Evolutionary conservation across 2,888 invertebrate genomes (phyloP).

Genomic region (Eueremaeus valkanovi): DNA sequence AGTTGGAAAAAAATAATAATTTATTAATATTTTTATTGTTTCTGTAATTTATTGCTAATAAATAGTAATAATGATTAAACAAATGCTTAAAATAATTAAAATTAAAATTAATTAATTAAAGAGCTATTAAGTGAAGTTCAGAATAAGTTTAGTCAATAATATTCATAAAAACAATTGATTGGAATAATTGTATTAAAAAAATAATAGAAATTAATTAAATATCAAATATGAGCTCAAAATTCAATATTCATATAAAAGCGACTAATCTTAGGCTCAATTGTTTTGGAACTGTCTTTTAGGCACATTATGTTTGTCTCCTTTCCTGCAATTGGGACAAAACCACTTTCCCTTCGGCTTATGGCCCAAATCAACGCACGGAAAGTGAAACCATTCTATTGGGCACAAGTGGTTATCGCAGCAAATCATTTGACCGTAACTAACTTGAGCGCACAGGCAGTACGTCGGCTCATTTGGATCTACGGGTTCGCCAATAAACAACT

Average conservation of each 20-base stretch:
- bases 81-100: background rate
- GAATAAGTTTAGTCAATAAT: too few species aligned
- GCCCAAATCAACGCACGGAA: conserved; percentile 85
- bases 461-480: conserved; percentile 94
- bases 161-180: background rate
- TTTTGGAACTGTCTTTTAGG: conserved; percentile 8
- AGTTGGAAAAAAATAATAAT: too few species aligned
- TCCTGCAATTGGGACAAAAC: conserved; percentile 86
- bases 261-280: conserved; percentile 21
- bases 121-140: too few species aligned
- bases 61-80: too few species aligned
- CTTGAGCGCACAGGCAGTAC: conserved; percentile 87
- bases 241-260: background rate
- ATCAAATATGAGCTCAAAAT: background rate
- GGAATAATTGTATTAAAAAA: background rate
- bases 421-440: conserved; percentile 98
- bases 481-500: conserved; percentile 56
- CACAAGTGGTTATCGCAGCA: conserved; percentile 96
- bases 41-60: too few species aligned
- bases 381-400: conserved; percentile 98
- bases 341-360: conserved; percentile 96
- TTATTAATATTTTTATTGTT: too few species aligned
- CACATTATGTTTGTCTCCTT: conserved; percentile 46
- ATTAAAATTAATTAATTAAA: too few species aligned
- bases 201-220: background rate